Evolutionary conservation across 2,797 vertebrate genomes (phyloP).

Genomic region (Microcaecilia unicolor): DNA sequence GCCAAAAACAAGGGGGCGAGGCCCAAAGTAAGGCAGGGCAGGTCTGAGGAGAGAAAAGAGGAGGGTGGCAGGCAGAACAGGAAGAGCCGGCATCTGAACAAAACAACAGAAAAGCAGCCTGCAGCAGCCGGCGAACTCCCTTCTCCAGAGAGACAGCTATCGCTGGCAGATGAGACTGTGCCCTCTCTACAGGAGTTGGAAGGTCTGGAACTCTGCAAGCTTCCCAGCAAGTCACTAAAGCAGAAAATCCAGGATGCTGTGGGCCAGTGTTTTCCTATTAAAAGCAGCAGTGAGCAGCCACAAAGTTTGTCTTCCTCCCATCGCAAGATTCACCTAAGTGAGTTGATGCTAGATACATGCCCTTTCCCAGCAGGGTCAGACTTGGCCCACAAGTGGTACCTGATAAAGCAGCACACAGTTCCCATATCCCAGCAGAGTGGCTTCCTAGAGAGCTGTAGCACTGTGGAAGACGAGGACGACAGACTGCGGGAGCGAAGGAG

Average conservation of each 20-base stretch:
- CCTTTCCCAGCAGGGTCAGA: constrained; percentile 71
- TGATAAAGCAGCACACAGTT: constrained; percentile 77
- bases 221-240: constrained; percentile 56
- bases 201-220: too few relatives aligned
- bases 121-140: not conserved
- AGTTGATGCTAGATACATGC: constrained; percentile 75
- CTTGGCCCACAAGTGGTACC: constrained; percentile 73
- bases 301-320: constrained; percentile 35
- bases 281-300: constrained; percentile 36
- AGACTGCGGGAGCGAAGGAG: constrained; percentile 62
- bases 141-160: not conserved
- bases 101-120: not conserved
- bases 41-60: constrained; percentile 68
- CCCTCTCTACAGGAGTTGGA: not conserved
- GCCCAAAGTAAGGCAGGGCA: constrained; percentile 68
- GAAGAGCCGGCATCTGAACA: not conserved
- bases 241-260: constrained; percentile 76
- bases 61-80: constrained; percentile 40
- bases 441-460: not conserved
- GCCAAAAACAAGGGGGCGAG: constrained; percentile 59
- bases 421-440: constrained; percentile 56
- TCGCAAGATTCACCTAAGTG: constrained; percentile 73
- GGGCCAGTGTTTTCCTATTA: constrained; percentile 75
- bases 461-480: constrained; percentile 69
- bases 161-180: not conserved